Percentiles rank a stretch among this genome's conserved stretches.
Conservation (phyloP, 2,797 vertebrate species). For the Urophycis tenuis region DNA sequence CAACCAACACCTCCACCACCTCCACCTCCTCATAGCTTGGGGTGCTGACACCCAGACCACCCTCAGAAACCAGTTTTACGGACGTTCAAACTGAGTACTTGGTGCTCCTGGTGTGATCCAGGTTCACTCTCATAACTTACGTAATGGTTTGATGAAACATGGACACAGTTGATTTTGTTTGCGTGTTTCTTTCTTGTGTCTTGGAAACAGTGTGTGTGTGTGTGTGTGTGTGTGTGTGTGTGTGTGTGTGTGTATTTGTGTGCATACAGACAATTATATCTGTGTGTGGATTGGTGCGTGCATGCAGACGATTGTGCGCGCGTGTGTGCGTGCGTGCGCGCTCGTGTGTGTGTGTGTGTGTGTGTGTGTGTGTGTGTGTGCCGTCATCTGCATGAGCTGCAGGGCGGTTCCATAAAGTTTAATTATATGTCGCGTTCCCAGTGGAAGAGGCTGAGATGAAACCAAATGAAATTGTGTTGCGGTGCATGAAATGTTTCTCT, state of each 20-base stretch:
- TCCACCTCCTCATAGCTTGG: not conserved
- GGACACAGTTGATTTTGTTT: constrained; percentile 56
- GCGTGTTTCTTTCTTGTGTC: constrained; percentile 34
- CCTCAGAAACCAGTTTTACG: too few relatives aligned
- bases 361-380: constrained; percentile 10
- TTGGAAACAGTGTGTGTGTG: not conserved
- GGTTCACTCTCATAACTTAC: constrained; percentile 57
- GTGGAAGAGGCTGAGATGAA: constrained; percentile 71
- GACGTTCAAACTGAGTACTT: too few relatives aligned
- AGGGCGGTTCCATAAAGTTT: constrained; percentile 71
- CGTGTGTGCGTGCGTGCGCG: constrained; percentile 10
- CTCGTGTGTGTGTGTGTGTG: constrained; percentile 8
- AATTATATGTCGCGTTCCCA: constrained; percentile 74
- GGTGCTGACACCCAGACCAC: too few relatives aligned
- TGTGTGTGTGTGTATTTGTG: constrained; percentile 14
- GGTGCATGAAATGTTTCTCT: constrained; percentile 61
- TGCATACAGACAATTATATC: constrained; percentile 4
- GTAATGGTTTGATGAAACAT: constrained; percentile 63
- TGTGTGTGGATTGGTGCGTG: constrained; percentile 1
- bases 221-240: constrained; percentile 10
- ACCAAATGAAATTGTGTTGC: constrained; percentile 76
- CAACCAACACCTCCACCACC: constrained; percentile 25
- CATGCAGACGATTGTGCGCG: constrained; percentile 22
- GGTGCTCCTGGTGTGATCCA: too few relatives aligned
- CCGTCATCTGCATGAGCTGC: constrained; percentile 53